Evolutionary conservation across 2,113 vertebrate species (phyloP), one percentile per base, ranked within the genome.

Genomic region (Zosterops lateralis): DNA sequence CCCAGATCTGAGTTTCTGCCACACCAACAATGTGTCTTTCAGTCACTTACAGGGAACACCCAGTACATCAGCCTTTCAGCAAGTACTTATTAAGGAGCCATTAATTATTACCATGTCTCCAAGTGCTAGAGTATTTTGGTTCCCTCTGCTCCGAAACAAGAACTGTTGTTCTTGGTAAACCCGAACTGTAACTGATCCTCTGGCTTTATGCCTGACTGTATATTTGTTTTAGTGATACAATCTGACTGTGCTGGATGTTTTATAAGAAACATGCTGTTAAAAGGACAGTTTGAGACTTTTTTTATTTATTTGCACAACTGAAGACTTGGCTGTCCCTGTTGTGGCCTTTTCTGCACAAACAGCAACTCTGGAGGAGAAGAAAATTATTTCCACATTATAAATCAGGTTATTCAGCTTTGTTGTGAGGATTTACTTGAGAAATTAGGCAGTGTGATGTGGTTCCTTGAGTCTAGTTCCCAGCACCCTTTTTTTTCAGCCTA

Each of bases 21-120:
- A 93, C 90, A 80, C 57, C 83, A 96, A 62, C 65, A 82, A n/a
- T 20, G 31, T 31, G 38, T 47, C 90, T 93, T 96, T 87, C 84
- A 83, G 78, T 66, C 83, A 91, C 71, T 84, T 77, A 51, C 34
- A 14, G 56, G 85, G 82, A 90, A 95, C 96, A 95, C 92, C 92
- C 90, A 90, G 79, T 84, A 60, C 32, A 1, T 74, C 79, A 92
- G 90, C 85, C 56, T 96, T 91, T 96, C 92, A 93, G 28, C 72
- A 90, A 51, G 75, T 96, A 60, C 72, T 96, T 88, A 96, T 95
- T 96, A 95, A 90, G 60, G 48, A 80, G n/a, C 29, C 79, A 95
- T 66, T 93, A 95, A 96, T 95, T 94, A 90, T 95, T 94, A 90
- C 60, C 28, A n/a, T 1, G 32, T 80, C 67, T 54, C 75, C 57